Evolutionary conservation across 53 echinoderm and acorn worm species (phyloP).

Genomic region (Holothuria leucospilota): DNA sequence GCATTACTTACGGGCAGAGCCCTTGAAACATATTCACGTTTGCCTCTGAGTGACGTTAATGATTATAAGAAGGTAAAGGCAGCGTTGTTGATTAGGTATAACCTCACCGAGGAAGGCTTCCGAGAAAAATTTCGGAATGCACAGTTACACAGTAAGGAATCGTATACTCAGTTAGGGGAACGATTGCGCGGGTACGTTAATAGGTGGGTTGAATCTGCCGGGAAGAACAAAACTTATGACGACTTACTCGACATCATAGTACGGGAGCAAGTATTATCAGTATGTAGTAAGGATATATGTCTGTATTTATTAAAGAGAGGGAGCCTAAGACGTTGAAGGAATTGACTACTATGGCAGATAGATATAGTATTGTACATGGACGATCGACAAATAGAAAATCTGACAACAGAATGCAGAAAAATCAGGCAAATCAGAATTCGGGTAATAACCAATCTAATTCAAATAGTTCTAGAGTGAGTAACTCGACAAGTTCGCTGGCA

Average conservation of each 20-base stretch:
- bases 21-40: constrained; percentile 44
- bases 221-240: background rate
- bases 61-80: no score
- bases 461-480: no score
- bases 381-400: no score
- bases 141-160: constrained; percentile 40
- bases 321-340: constrained; percentile 23
- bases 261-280: constrained; percentile 44
- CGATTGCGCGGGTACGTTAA: constrained; percentile 37
- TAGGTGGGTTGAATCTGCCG: constrained; percentile 39
- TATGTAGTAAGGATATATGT: constrained; percentile 24
- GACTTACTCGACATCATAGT: constrained; percentile 30
- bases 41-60: constrained; percentile 7
- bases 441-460: no score
- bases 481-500: no score
- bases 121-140: constrained; percentile 36
- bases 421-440: no score
- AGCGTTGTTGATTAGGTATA: no score
- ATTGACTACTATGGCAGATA: no score
- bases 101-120: no score
- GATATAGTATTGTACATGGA: no score
- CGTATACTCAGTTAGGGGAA: constrained; percentile 10
- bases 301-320: constrained; percentile 42
- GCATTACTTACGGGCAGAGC: constrained; percentile 47
- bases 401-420: no score